Base-by-base conservation (phyloP, 2,113 vertebrate genomes). In the Danionella cerebrum region DNA sequence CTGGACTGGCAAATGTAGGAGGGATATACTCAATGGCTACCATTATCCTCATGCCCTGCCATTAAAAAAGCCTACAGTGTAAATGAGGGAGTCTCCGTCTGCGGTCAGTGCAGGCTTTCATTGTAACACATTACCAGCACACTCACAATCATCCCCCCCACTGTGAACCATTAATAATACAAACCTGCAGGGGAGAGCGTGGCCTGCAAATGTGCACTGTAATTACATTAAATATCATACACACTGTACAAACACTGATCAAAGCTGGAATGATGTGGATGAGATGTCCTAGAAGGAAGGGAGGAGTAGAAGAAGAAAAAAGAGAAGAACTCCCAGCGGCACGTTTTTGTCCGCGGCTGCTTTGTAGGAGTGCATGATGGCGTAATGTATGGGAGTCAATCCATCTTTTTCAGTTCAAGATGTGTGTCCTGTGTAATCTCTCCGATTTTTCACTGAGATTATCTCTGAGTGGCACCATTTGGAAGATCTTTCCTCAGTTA, bases 201-300 rank as follows among this genome's bases (percentile, higher is more conserved):
- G 44, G 63, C 51, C 53, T 27, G 57, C 36, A 53, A 73, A 70
- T 76, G 62, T 38, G 70, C 19, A 25, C 48, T 67, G 27, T 70
- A 76, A 76, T 73, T 76, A 73, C 67, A 76, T 76, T 73, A 76
- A 70, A 70, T 73, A 70, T 73, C 63, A 73, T 67, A 70, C 63
- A 73, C 53, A 67, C 62, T 55, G 70, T 65, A 72, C 70, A 73
- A 76, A 73, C 75, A 76, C 48, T 67, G 70, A 73, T 76, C 71
- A 76, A 76, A 73, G 70, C 41, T 31, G 1, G 63, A 73, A 70
- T 71, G 70, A 65, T 57, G 45, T 29, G 48, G 16, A 8, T 38
- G 44, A 67, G 75, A 42, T 63, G 18, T 52, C 16, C 7, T 51
- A 38, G 45, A 47, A 67, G 35, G 27, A 55, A 39, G 19, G 62